phyloP scores from a whole-genome alignment of 37 sponge, comb jelly and placozoan genomes.

The Hormiphora californensis region DNA sequence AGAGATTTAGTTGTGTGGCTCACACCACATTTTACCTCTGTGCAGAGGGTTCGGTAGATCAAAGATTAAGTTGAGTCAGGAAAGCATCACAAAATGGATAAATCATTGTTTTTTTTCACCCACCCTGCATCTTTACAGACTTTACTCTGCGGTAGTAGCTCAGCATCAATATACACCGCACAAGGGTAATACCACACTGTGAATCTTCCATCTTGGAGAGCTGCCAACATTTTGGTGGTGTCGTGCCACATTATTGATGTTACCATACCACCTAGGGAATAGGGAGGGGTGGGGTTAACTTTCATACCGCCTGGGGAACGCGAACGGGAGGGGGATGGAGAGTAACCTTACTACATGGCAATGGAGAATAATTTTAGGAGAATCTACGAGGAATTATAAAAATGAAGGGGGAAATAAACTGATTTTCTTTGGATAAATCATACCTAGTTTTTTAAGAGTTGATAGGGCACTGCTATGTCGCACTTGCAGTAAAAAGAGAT shows the following conservation, averaged over 20 bases:
- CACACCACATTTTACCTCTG: too few relatives aligned
- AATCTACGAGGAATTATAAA: too few relatives aligned
- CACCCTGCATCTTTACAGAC: slow-evolving; percentile 68
- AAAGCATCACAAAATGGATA: too few relatives aligned
- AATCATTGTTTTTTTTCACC: neutral
- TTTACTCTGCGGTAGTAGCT: slow-evolving; percentile 68
- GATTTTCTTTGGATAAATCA: too few relatives aligned
- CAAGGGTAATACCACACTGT: slow-evolving; percentile 86
- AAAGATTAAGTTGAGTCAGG: too few relatives aligned
- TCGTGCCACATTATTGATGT: slow-evolving; percentile 76
- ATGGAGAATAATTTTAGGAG: too few relatives aligned
- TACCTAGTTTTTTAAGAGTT: slow-evolving; percentile 51
- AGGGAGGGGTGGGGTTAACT: neutral
- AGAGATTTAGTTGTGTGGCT: neutral
- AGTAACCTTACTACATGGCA: neutral
- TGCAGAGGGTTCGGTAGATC: too few relatives aligned
- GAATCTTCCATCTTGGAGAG: slow-evolving; percentile 71
- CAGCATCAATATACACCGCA: slow-evolving; percentile 77
- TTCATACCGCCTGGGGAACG: neutral
- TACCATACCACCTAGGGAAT: slow-evolving; percentile 78
- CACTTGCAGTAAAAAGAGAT: slow-evolving; percentile 69
- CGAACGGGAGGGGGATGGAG: neutral
- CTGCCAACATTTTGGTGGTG: slow-evolving; percentile 77
- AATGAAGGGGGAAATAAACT: too few relatives aligned
- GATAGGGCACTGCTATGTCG: slow-evolving; percentile 48